These are phyloP conservation scores for Phrynosoma blainvillii DNA, from an alignment of 2,113 vertebrate genomes.

Conservation along the genomic window DNA sequence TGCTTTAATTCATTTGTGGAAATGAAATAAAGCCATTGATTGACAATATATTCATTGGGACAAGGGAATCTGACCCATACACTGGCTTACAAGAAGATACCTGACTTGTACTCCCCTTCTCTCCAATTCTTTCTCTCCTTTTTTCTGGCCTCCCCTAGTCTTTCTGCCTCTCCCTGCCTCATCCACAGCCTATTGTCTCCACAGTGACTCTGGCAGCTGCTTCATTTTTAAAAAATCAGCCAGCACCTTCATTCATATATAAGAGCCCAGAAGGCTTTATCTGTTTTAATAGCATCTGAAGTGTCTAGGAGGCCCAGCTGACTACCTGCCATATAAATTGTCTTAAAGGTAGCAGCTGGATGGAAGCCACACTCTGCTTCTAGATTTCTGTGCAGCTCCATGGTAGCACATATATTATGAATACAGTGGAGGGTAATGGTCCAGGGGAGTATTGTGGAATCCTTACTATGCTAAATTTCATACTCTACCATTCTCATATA, in stretches of 20 bases:
- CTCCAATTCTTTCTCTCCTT: too few relatives aligned
- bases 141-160: background rate
- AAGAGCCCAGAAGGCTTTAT: background rate
- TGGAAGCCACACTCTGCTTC: background rate
- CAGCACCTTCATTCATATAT: background rate
- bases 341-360: background rate
- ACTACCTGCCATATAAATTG: slow-evolving; percentile 26
- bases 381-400: slow-evolving; percentile 3
- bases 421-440: background rate
- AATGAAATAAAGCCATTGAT: slow-evolving; percentile 1
- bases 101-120: background rate
- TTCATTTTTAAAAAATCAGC: slow-evolving; percentile 12
- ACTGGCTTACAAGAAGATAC: background rate
- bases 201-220: slow-evolving; percentile 35
- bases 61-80: background rate
- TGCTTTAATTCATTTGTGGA: background rate
- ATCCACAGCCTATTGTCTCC: slow-evolving; percentile 25
- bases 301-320: slow-evolving; percentile 11
- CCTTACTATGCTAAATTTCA: slow-evolving; percentile 45
- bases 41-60: background rate
- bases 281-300: slow-evolving; percentile 30
- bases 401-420: slow-evolving; percentile 5
- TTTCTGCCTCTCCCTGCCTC: slow-evolving; percentile 1
- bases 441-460: slow-evolving; percentile 34
- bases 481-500: slow-evolving; percentile 10